Conservation (phyloP, 2,888 invertebrate species). For the Bruchidius siliquastri region DNA sequence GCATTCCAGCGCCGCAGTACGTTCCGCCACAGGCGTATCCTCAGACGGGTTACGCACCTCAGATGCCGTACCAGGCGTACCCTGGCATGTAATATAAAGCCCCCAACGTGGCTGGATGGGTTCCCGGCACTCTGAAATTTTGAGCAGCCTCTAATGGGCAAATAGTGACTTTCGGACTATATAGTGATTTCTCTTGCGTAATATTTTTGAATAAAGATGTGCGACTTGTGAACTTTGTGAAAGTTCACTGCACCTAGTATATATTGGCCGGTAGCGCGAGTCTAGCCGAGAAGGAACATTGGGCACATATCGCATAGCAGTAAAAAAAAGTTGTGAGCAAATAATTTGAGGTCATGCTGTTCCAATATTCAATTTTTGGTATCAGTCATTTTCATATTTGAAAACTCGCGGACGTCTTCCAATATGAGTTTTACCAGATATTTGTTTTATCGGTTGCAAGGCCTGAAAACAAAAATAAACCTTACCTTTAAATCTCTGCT, state of each 20-base stretch:
- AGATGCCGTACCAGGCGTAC: slow-evolving; percentile 60
- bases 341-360: too few species aligned
- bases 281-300: not conserved
- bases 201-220: not conserved
- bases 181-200: not conserved
- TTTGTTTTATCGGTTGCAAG: too few species aligned
- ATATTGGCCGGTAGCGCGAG: not conserved
- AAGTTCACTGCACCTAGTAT: not conserved
- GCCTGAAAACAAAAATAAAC: too few species aligned
- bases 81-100: slow-evolving; percentile 53
- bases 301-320: not conserved
- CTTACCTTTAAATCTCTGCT: too few species aligned
- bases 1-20: slow-evolving; percentile 44
- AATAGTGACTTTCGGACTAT: not conserved
- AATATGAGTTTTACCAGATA: too few species aligned
- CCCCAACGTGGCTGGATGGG: slow-evolving; percentile 2
- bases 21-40: slow-evolving; percentile 55
- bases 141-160: not conserved
- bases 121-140: not conserved
- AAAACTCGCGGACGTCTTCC: too few species aligned
- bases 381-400: too few species aligned
- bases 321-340: too few species aligned
- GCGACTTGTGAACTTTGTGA: not conserved
- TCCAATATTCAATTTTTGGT: too few species aligned
- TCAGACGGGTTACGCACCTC: slow-evolving; percentile 50